These are phyloP conservation scores for Rhingia campestris DNA, from an alignment of 2,888 invertebrate genomes.

Conservation along the genomic window DNA sequence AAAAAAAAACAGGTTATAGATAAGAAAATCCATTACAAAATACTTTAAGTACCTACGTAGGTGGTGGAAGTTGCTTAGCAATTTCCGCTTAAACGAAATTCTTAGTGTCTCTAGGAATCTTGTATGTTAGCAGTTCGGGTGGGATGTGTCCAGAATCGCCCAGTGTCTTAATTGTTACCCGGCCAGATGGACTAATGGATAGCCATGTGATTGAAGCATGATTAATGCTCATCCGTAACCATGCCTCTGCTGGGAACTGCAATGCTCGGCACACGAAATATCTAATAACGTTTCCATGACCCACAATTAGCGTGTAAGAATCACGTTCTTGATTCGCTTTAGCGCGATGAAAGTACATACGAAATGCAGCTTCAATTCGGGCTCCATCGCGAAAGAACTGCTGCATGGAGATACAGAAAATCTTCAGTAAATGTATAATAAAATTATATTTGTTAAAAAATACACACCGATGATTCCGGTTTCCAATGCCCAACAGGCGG, in stretches of 20 bases:
- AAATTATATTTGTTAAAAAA: slow-evolving; percentile 16
- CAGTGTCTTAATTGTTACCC: slow-evolving; percentile 90
- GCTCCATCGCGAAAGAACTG: slow-evolving; percentile 97
- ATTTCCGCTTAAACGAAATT: slow-evolving; percentile 77
- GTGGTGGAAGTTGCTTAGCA: too few species aligned
- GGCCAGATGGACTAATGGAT: slow-evolving; percentile 92
- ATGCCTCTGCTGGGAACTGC: slow-evolving; percentile 98
- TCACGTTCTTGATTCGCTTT: slow-evolving; percentile 90
- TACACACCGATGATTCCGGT: slow-evolving; percentile 89
- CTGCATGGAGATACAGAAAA: slow-evolving; percentile 82
- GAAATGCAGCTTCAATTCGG: slow-evolving; percentile 97
- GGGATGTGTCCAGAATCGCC: slow-evolving; percentile 97
- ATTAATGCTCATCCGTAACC: slow-evolving; percentile 95
- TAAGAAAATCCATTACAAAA: too few species aligned
- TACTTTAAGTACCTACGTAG: too few species aligned
- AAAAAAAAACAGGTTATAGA: too few species aligned
- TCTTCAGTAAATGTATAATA: slow-evolving; percentile 12
- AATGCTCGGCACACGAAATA: slow-evolving; percentile 97
- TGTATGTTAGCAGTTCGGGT: slow-evolving; percentile 87
- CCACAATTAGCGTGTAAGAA: slow-evolving; percentile 94
- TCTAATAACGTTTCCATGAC: slow-evolving; percentile 98
- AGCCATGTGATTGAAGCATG: slow-evolving; percentile 97
- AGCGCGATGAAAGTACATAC: slow-evolving; percentile 96
- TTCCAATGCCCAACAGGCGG: slow-evolving; percentile 95
- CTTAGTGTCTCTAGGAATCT: slow-evolving; percentile 81